Conservation (phyloP, 2,888 invertebrate genomes). For the Gortyna flavago region DNA sequence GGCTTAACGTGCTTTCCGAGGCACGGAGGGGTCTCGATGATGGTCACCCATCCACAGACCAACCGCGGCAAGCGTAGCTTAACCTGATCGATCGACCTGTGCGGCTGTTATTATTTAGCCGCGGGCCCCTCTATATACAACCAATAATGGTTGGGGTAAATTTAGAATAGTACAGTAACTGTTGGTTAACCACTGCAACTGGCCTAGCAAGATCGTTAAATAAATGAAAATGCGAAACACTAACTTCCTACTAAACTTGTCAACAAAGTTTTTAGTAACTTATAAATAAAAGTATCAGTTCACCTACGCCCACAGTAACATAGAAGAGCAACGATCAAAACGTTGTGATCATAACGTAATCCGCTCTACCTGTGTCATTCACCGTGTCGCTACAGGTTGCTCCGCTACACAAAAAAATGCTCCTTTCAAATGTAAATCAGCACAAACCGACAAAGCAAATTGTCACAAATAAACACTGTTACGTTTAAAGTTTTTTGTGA, state of each 20-base stretch:
- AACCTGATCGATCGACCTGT: too few species aligned
- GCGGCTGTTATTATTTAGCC: too few species aligned
- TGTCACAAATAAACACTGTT: constrained; percentile 90
- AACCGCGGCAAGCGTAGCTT: too few species aligned
- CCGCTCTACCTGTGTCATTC: constrained; percentile 86
- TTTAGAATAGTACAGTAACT: not conserved
- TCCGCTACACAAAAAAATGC: constrained; percentile 81
- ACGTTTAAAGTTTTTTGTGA: constrained; percentile 86
- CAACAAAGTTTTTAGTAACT: not conserved
- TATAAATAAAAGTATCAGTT: constrained; percentile 4
- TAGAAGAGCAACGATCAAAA: constrained; percentile 76
- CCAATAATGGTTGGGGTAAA: not conserved
- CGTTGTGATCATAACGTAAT: constrained; percentile 65
- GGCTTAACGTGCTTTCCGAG: too few species aligned
- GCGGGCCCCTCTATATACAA: too few species aligned
- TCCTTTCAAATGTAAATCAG: constrained; percentile 89
- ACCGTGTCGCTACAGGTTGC: constrained; percentile 88
- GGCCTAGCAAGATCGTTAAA: not conserved
- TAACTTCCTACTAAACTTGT: not conserved
- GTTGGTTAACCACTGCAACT: not conserved
- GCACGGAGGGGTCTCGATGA: too few species aligned
- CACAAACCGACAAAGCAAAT: constrained; percentile 90
- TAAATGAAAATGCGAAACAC: not conserved
- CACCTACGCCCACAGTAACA: constrained; percentile 4
- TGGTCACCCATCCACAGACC: too few species aligned